These are phyloP conservation scores for Propithecus perrieri DNA, from an alignment of 2,797 vertebrate species.

Conservation along the genomic window DNA sequence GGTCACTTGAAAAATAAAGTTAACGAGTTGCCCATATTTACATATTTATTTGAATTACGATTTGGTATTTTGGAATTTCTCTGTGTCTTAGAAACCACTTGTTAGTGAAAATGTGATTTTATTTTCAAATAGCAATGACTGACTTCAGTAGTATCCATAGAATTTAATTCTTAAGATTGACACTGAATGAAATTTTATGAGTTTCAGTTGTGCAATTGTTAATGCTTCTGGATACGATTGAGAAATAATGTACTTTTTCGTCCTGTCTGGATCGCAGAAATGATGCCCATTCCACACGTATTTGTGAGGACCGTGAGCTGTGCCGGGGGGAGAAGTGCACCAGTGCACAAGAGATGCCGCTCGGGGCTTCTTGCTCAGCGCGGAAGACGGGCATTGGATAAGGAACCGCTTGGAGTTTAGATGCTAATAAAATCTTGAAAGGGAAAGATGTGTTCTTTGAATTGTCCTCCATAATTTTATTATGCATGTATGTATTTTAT, in stretches of 20 bases:
- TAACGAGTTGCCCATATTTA: background rate
- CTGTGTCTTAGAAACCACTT: background rate
- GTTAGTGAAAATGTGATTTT: background rate
- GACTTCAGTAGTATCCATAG: background rate
- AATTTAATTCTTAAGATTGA: background rate
- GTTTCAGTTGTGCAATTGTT: background rate
- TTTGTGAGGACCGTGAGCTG: background rate
- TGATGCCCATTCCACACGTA: background rate
- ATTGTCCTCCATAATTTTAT: background rate
- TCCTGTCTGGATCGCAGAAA: background rate
- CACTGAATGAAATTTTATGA: background rate
- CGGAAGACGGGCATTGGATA: background rate
- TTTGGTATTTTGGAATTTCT: background rate
- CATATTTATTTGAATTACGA: background rate
- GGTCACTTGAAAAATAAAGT: background rate
- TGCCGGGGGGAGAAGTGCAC: accelerated
- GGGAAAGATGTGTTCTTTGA: background rate
- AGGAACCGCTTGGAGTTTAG: background rate
- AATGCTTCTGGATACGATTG: background rate
- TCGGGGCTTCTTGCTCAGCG: accelerated
- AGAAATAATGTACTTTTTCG: background rate
- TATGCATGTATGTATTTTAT: background rate
- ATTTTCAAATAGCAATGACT: background rate
- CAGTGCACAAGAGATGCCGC: accelerated
- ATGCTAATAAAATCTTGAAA: background rate